These are phyloP conservation scores for Spodoptera exigua DNA, from an alignment of 2,888 invertebrate species.

Conservation along the genomic window DNA sequence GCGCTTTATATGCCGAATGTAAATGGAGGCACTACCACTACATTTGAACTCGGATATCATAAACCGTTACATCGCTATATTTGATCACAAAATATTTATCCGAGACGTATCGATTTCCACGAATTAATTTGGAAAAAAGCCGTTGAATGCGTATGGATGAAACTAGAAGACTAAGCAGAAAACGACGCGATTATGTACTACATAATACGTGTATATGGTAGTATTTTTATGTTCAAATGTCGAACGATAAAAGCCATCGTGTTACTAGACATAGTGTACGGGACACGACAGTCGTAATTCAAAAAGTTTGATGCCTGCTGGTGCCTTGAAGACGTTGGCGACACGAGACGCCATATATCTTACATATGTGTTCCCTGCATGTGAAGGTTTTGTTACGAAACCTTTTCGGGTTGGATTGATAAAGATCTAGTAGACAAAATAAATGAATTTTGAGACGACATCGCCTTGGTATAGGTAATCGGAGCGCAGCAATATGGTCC, in stretches of 20 bases:
- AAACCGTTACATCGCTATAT: slow-evolving; percentile 22
- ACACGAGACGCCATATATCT: slow-evolving; percentile 51
- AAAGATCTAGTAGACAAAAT: slow-evolving; percentile 13
- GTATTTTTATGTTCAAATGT: slow-evolving; percentile 79
- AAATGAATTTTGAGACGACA: not conserved
- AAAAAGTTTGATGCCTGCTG: slow-evolving; percentile 65
- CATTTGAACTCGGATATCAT: slow-evolving; percentile 16
- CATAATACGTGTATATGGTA: slow-evolving; percentile 60
- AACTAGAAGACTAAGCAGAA: slow-evolving; percentile 75
- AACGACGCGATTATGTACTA: slow-evolving; percentile 60
- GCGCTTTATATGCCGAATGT: slow-evolving; percentile 30
- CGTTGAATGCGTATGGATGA: slow-evolving; percentile 79
- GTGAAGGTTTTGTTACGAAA: slow-evolving; percentile 28
- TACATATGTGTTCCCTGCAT: slow-evolving; percentile 29
- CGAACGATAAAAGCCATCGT: slow-evolving; percentile 71
- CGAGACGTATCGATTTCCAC: not conserved
- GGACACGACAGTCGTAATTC: slow-evolving; percentile 78
- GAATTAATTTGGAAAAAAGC: slow-evolving; percentile 31
- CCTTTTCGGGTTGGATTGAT: slow-evolving; percentile 21
- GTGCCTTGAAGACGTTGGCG: slow-evolving; percentile 41
- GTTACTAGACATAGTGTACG: slow-evolving; percentile 69
- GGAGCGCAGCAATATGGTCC: not conserved
- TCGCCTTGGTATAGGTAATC: slow-evolving; percentile 5
- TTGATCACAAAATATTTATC: slow-evolving; percentile 22
- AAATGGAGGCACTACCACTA: slow-evolving; percentile 23